Evolutionary conservation across 2,797 vertebrate species (phyloP).

Genomic region (Catostomus latipinnis): DNA sequence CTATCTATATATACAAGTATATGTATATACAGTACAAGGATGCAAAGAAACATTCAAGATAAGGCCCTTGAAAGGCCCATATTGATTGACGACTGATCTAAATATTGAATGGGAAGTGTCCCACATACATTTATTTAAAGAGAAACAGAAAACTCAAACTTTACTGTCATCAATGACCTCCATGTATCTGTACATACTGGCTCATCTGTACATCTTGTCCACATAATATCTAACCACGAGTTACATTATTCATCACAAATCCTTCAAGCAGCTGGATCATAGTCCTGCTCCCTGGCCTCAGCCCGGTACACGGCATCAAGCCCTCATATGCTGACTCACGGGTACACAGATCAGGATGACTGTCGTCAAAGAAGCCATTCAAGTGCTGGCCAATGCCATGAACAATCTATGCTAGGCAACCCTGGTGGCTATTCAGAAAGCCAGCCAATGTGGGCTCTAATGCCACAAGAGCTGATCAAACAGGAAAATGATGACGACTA

Average conservation of each 20-base stretch:
- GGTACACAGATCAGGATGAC: slow-evolving; percentile 61
- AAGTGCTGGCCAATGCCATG: neutral
- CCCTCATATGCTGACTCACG: slow-evolving; percentile 60
- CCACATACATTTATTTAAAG: too few relatives aligned
- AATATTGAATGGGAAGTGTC: too few relatives aligned
- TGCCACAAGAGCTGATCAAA: slow-evolving; percentile 18
- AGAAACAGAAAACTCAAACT: neutral
- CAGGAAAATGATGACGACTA: neutral
- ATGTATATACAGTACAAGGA: too few relatives aligned
- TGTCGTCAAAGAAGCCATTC: slow-evolving; percentile 46
- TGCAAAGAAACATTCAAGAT: too few relatives aligned
- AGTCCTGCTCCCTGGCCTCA: slow-evolving; percentile 17
- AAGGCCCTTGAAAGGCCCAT: too few relatives aligned
- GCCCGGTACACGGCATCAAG: slow-evolving; percentile 40
- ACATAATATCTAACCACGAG: slow-evolving; percentile 34
- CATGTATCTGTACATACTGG: neutral
- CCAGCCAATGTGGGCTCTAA: slow-evolving; percentile 8
- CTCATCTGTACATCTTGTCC: slow-evolving; percentile 7
- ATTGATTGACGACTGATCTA: too few relatives aligned
- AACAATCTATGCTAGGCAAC: slow-evolving; percentile 15
- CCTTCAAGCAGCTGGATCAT: slow-evolving; percentile 60
- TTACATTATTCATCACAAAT: slow-evolving; percentile 56
- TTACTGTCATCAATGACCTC: neutral
- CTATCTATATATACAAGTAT: too few relatives aligned
- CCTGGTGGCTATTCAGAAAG: neutral